phyloP scores from a whole-genome alignment of 2,888 invertebrate species.

The Pristionchus fissidentatus region DNA sequence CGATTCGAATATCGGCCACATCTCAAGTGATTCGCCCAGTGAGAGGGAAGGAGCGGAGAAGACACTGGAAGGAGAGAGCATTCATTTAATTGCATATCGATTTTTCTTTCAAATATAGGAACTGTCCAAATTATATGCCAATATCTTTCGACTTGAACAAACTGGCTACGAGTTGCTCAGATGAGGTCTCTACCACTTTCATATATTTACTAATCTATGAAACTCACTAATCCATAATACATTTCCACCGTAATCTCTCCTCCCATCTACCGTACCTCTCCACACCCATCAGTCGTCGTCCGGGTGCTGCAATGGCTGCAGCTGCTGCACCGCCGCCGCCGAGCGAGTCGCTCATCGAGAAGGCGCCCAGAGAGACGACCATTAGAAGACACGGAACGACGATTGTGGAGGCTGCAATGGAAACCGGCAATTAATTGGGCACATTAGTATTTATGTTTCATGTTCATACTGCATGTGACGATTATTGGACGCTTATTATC shows the following conservation, averaged over 20 bases:
- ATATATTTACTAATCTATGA: neutral
- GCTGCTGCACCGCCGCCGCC: neutral
- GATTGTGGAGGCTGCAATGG: conserved; percentile 61
- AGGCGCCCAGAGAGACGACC: conserved; percentile 49
- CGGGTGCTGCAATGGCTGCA: neutral
- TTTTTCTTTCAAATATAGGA: too few species aligned
- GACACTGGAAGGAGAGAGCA: neutral
- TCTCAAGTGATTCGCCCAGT: conserved; percentile 30
- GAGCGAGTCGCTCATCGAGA: conserved; percentile 27
- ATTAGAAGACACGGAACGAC: conserved; percentile 66
- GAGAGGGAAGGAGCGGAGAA: neutral
- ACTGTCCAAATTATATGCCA: too few species aligned
- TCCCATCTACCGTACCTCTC: conserved; percentile 37
- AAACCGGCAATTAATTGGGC: too few species aligned
- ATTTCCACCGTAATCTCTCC: neutral
- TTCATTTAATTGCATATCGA: too few species aligned
- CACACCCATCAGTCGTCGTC: conserved; percentile 26
- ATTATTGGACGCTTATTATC: too few species aligned
- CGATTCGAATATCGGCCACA: conserved; percentile 72
- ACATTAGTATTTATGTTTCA: too few species aligned
- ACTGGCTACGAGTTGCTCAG: too few species aligned
- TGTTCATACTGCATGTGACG: too few species aligned
- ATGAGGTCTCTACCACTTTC: too few species aligned
- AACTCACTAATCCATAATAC: neutral
- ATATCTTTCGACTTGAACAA: too few species aligned